Conservation (phyloP, 2,113 vertebrate genomes). For the Grantiella picta region DNA sequence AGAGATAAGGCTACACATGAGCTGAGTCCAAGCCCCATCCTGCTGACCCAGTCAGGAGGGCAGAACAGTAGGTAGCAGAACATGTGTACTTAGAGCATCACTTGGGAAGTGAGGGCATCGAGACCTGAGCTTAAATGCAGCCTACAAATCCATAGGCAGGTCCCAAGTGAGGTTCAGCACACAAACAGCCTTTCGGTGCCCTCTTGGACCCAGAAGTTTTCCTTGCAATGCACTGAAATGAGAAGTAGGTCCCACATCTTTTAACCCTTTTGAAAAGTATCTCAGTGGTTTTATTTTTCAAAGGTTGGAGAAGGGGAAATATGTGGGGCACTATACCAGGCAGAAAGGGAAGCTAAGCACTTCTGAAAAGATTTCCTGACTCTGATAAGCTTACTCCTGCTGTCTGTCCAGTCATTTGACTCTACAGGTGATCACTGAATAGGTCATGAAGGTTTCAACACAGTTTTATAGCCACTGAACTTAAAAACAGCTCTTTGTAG, state of each 20-base stretch:
- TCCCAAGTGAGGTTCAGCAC: neutral
- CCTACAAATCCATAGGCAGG: neutral
- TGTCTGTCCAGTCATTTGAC: neutral
- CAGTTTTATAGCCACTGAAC: neutral
- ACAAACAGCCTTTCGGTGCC: neutral
- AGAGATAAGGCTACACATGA: neutral
- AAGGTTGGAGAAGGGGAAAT: neutral
- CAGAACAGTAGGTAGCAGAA: neutral
- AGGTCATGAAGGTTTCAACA: neutral
- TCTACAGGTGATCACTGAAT: neutral
- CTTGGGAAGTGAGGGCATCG: fast-evolving
- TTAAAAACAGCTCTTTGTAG: neutral
- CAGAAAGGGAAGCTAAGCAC: neutral
- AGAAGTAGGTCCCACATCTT: neutral
- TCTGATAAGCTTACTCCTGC: neutral
- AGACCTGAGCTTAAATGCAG: neutral
- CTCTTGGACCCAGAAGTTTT: neutral
- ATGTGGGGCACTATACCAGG: neutral
- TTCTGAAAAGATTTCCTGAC: neutral
- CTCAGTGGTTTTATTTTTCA: neutral
- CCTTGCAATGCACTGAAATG: neutral
- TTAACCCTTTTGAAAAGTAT: neutral
- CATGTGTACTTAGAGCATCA: neutral
- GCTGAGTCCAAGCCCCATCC: neutral
- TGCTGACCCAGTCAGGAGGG: neutral